These are phyloP conservation scores for Chiridota heheva DNA, from an alignment of 35 echinoderm and acorn worm species.

Conservation along the genomic window DNA sequence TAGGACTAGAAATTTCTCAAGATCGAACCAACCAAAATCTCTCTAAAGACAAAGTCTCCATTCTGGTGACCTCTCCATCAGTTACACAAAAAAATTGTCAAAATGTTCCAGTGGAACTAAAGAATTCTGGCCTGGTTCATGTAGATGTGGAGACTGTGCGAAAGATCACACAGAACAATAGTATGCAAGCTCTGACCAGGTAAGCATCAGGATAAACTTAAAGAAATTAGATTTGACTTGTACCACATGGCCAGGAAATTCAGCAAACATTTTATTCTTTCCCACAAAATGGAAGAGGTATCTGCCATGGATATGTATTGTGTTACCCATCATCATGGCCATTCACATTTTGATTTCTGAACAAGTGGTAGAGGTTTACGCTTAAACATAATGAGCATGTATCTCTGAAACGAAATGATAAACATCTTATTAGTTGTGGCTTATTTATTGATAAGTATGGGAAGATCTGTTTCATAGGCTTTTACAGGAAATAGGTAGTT, in stretches of 20 bases:
- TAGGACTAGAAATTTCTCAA: slow-evolving; percentile 3
- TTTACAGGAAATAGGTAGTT: too few relatives aligned
- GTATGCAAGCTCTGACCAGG: slow-evolving; percentile 21
- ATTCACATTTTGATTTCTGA: background rate
- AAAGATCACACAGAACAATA: slow-evolving; percentile 36
- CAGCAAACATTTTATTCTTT: background rate
- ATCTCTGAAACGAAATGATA: too few relatives aligned
- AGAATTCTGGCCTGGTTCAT: slow-evolving; percentile 5
- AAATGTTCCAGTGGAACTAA: slow-evolving; percentile 9
- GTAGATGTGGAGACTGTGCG: slow-evolving; percentile 38
- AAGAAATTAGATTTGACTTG: background rate
- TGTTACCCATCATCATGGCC: background rate
- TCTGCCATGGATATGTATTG: background rate
- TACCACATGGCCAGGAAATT: background rate
- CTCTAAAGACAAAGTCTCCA: slow-evolving; percentile 10
- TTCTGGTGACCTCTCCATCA: background rate
- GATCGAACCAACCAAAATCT: background rate
- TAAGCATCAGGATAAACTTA: background rate
- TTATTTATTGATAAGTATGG: too few relatives aligned
- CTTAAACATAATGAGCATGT: too few relatives aligned
- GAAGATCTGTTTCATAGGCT: too few relatives aligned
- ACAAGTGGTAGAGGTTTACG: background rate
- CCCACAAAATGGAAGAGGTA: background rate
- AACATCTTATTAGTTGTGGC: too few relatives aligned
- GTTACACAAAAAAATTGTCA: background rate